Conservation (phyloP, 30 jellyfish, hydroid and myxozoan genomes). For the Aurelia coerulea region DNA sequence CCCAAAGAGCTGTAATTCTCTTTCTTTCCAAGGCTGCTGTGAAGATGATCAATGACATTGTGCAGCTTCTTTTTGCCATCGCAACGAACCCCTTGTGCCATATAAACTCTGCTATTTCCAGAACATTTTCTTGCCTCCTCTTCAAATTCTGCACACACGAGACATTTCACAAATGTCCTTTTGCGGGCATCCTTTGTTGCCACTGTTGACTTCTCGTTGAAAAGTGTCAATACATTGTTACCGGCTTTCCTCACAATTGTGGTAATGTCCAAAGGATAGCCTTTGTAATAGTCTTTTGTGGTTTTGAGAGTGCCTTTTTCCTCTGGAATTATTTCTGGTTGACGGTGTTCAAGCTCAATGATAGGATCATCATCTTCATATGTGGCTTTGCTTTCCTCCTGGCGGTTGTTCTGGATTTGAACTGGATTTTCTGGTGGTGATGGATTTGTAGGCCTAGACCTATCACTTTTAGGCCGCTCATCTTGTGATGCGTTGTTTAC, state of each 20-base stretch:
- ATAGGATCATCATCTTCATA: too few relatives aligned
- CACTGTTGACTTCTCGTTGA: constrained; percentile 9
- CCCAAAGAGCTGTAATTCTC: background rate
- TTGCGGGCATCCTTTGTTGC: constrained; percentile 44
- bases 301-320: background rate
- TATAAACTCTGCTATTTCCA: constrained; percentile 36
- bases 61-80: constrained; percentile 48
- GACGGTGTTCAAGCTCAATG: too few relatives aligned
- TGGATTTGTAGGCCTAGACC: too few relatives aligned
- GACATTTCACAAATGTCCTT: constrained; percentile 48
- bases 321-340: too few relatives aligned
- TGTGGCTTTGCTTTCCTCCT: too few relatives aligned
- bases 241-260: constrained; percentile 31
- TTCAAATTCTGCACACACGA: constrained; percentile 43
- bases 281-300: constrained; percentile 11
- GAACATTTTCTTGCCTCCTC: constrained; percentile 59
- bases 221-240: constrained; percentile 13
- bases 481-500: too few relatives aligned
- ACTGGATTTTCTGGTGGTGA: too few relatives aligned
- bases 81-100: constrained; percentile 57
- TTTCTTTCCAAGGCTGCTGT: constrained; percentile 37
- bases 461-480: too few relatives aligned
- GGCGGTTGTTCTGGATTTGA: too few relatives aligned
- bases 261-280: constrained; percentile 12
- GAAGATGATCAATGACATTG: constrained; percentile 39